Conservation (phyloP, 2,113 vertebrate genomes). For the Campylorhamphus procurvoides region DNA sequence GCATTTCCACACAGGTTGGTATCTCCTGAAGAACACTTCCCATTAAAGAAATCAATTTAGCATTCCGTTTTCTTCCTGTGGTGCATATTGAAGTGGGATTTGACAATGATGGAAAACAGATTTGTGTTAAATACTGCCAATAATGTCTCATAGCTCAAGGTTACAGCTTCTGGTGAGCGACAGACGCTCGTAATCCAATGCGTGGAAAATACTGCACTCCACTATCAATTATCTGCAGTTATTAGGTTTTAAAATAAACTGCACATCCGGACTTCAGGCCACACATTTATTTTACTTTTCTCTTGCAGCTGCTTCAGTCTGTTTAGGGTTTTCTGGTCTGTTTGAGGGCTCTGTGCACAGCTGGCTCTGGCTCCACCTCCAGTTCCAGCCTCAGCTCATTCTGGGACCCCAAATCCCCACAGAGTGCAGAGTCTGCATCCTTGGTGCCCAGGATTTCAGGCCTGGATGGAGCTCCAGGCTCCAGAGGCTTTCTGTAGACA, state of each 20-base stretch:
- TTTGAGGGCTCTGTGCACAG: not conserved
- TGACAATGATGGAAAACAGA: slow-evolving; percentile 77
- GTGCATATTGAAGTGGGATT: slow-evolving; percentile 71
- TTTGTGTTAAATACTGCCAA: slow-evolving; percentile 77
- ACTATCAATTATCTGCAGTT: slow-evolving; percentile 61
- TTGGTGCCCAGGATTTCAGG: not conserved
- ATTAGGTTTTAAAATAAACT: slow-evolving; percentile 51
- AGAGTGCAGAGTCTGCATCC: not conserved
- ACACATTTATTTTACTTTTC: not conserved
- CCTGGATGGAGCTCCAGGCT: not conserved
- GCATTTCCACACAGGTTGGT: slow-evolving; percentile 52
- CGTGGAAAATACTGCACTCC: slow-evolving; percentile 32
- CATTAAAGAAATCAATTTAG: slow-evolving; percentile 76
- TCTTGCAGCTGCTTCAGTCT: not conserved
- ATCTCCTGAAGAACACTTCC: slow-evolving; percentile 64
- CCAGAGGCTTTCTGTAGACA: not conserved
- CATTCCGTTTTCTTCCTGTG: slow-evolving; percentile 67
- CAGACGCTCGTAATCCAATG: slow-evolving; percentile 59
- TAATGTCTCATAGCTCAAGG: slow-evolving; percentile 75
- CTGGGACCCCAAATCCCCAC: rapidly evolving
- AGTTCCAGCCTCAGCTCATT: not conserved
- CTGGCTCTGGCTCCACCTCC: not conserved
- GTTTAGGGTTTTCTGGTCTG: not conserved
- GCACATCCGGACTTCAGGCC: slow-evolving; percentile 8
- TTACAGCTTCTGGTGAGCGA: slow-evolving; percentile 59